These are phyloP conservation scores for Xanthia togata DNA, from an alignment of 2,888 invertebrate genomes.

Conservation along the genomic window DNA sequence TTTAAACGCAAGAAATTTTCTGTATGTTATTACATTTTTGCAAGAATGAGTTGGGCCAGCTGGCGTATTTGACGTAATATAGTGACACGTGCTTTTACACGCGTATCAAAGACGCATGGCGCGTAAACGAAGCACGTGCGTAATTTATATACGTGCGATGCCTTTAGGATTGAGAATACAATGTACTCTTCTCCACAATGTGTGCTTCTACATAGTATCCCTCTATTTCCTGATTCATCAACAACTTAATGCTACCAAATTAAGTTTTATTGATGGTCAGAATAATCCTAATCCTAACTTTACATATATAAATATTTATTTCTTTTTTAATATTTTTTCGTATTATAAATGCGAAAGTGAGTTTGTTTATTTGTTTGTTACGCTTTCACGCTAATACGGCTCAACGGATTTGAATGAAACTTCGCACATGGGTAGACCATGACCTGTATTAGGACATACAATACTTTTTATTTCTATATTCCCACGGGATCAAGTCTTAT, in stretches of 20 bases:
- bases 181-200: not conserved
- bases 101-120: not conserved
- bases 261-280: not conserved
- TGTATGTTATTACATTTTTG: constrained; percentile 28
- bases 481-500: too few species aligned
- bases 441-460: too few species aligned
- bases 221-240: not conserved
- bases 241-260: not conserved
- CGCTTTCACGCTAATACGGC: too few species aligned
- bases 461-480: too few species aligned
- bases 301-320: too few species aligned
- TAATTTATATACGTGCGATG: constrained; percentile 34
- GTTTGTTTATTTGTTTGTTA: too few species aligned
- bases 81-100: constrained; percentile 3
- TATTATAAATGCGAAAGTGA: too few species aligned
- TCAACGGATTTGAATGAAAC: too few species aligned
- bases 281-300: not conserved
- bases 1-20: constrained; percentile 23
- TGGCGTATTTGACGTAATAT: not conserved
- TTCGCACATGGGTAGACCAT: too few species aligned
- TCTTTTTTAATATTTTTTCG: too few species aligned
- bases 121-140: constrained; percentile 18
- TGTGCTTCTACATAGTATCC: not conserved
- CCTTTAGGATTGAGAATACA: not conserved
- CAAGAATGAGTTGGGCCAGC: not conserved